Conservation (phyloP, 2,797 vertebrate species). For the Clarias platycephalus region DNA sequence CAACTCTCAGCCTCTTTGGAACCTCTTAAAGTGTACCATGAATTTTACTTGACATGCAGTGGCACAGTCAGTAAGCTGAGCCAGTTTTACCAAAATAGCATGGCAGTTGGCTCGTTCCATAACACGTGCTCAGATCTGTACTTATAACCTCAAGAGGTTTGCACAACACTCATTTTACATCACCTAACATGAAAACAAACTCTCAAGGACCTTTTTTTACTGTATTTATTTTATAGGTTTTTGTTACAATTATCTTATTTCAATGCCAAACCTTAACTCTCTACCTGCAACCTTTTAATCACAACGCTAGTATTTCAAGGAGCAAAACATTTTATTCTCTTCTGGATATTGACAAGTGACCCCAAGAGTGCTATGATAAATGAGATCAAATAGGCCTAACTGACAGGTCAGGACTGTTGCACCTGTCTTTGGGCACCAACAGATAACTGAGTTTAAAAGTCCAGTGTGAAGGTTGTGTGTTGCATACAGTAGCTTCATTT, state of each 20-base stretch:
- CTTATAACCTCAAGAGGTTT: background rate
- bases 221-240: too few relatives aligned
- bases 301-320: background rate
- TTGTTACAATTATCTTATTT: background rate
- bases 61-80: slow-evolving; percentile 57
- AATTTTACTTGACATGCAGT: slow-evolving; percentile 58
- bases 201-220: background rate
- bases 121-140: slow-evolving; percentile 8
- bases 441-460: slow-evolving; percentile 61
- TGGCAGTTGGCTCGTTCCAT: slow-evolving; percentile 43
- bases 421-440: slow-evolving; percentile 67
- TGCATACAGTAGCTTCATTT: slow-evolving; percentile 56
- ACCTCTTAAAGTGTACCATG: slow-evolving; percentile 34
- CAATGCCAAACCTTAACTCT: background rate
- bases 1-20: background rate
- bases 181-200: background rate
- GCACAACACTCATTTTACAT: background rate
- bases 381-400: slow-evolving; percentile 59
- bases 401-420: slow-evolving; percentile 53
- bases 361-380: slow-evolving; percentile 60
- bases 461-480: slow-evolving; percentile 56
- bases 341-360: slow-evolving; percentile 47
- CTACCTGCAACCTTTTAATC: background rate
- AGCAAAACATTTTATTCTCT: background rate
- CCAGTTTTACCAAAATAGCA: slow-evolving; percentile 49